These are phyloP conservation scores for Hemicordylus capensis DNA, from an alignment of 2,113 vertebrate species.

Conservation along the genomic window DNA sequence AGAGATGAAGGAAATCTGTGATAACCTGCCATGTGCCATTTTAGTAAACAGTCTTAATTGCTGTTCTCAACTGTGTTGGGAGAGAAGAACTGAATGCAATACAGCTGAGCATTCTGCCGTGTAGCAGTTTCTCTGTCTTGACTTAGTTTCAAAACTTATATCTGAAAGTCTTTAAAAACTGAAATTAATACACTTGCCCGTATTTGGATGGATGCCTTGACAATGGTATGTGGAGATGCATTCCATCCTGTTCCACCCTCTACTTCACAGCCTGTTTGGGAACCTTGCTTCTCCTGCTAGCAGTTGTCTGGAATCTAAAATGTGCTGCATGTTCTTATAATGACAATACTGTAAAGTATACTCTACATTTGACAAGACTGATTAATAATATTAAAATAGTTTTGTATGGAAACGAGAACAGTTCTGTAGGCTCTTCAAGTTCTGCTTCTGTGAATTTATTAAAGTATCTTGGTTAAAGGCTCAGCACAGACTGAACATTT, in stretches of 20 bases:
- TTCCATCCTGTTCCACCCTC: not conserved
- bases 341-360: not conserved
- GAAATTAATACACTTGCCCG: not conserved
- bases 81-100: not conserved
- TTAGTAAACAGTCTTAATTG: not conserved
- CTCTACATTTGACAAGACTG: not conserved
- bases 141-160: not conserved
- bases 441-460: not conserved
- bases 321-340: not conserved
- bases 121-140: not conserved
- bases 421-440: not conserved
- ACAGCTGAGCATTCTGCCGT: not conserved
- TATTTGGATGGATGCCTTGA: not conserved
- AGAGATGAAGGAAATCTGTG: not conserved
- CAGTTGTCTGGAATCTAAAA: not conserved
- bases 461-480: not conserved
- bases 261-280: not conserved
- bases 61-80: not conserved
- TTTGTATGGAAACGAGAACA: not conserved
- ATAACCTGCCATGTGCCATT: not conserved
- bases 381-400: not conserved
- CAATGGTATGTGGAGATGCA: not conserved
- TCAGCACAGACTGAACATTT: not conserved
- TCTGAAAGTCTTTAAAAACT: too few relatives aligned
- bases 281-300: not conserved